Base-by-base conservation (phyloP, 2,888 invertebrate genomes). In the Pantelozetes paolii region DNA sequence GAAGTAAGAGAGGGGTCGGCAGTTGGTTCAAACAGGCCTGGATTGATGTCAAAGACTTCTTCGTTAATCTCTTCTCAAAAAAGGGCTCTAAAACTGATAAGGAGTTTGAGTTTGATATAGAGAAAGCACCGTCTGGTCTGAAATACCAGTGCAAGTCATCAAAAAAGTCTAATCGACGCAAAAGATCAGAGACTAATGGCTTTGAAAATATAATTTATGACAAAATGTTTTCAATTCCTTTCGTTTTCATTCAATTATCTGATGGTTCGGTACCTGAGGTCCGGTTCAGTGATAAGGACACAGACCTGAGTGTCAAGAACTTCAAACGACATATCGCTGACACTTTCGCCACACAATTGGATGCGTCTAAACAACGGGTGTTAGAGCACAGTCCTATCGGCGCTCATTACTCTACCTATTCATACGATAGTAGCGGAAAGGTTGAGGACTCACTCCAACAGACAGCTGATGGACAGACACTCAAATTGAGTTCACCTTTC, bases 181-280 rank as follows among this genome's bases (percentile, higher is more conserved):
- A 40, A 59, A 71, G 71, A 28, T 26, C 67, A n/a, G 23, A 6
- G 18, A 6, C 20, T 32, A 18, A 20, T 23, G 23, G 30, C 2
- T 42, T n/a, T n/a, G 71, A 28, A 20, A 23, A 36, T 13, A 18
- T 59, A 26, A 57, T 20, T 50, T 73, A 74, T 23, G 75, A 75
- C 45, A 42, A 50, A 28, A 71, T 50, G 45, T 57, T 76, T 42
- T 26, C 32, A 1, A 64, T 71, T 18, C 78, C 78, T 1, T 78
- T 77, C 40, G 76, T 76, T 64, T 78, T 78, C 62, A 59, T 78
- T 1, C 78, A 78, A 74, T 40, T 77, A 20, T 59, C 75, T 0
- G 76, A 77, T 18, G 78, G 78, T 13, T 71, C 75, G 1, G 74
- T 78, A n/a, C 75, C 76, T 1, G 78, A 78, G 57, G 75, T 78